Conservation (phyloP, 2,888 invertebrate genomes). For the Oeneis ivallda region DNA sequence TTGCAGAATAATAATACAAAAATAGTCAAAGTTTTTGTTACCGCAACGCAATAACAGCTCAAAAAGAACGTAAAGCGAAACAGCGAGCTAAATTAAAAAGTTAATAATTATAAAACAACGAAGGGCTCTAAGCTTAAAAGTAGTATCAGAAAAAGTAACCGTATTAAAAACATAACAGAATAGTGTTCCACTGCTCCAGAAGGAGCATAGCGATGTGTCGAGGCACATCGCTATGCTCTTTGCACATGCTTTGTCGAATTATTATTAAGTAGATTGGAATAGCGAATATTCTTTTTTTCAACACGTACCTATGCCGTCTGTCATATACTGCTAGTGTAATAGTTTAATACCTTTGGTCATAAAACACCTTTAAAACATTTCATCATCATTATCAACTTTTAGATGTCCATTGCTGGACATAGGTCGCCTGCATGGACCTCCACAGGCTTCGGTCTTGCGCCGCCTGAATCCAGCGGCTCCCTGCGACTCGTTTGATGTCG, state of each 20-base stretch:
- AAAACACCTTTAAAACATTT: no score
- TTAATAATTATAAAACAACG: slow-evolving; percentile 47
- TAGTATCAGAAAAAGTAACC: slow-evolving; percentile 68
- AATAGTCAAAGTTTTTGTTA: slow-evolving; percentile 5
- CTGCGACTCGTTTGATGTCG: no score
- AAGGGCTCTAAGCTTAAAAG: slow-evolving; percentile 65
- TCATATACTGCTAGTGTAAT: neutral
- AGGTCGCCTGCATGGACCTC: no score
- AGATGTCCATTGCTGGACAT: no score
- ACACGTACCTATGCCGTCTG: slow-evolving; percentile 20
- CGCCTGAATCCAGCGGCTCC: no score
- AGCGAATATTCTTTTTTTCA: slow-evolving; percentile 28
- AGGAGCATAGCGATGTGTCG: slow-evolving; percentile 62
- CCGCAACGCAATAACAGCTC: neutral
- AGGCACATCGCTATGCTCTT: no score
- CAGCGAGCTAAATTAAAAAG: slow-evolving; percentile 21
- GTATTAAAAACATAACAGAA: slow-evolving; percentile 77
- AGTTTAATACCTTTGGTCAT: neutral
- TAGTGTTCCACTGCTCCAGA: slow-evolving; percentile 72
- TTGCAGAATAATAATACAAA: neutral
- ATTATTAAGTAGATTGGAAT: slow-evolving; percentile 45
- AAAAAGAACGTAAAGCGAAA: slow-evolving; percentile 11
- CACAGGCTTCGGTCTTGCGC: no score
- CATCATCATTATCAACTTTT: no score
- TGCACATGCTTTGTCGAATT: slow-evolving; percentile 60